phyloP scores from a whole-genome alignment of 2,888 invertebrate genomes.

The Listrodromus nycthemerus region DNA sequence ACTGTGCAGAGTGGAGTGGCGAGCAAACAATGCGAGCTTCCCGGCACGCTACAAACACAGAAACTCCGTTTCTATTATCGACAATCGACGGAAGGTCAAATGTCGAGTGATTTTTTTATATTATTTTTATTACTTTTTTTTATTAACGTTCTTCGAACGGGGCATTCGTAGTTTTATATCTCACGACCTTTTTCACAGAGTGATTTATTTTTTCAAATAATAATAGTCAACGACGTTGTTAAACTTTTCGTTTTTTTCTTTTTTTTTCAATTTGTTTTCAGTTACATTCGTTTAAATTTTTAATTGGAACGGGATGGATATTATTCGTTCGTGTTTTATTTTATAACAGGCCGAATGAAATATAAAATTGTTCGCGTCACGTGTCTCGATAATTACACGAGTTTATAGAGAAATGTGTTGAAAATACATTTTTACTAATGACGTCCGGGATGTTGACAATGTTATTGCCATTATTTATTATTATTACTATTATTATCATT shows the following conservation, averaged over 20 bases:
- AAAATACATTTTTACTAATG: slow-evolving; percentile 35
- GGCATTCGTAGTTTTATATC: background rate
- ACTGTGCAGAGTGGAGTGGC: slow-evolving; percentile 34
- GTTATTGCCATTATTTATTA: background rate
- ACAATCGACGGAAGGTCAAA: slow-evolving; percentile 16
- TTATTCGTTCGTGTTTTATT: background rate
- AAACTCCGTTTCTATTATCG: slow-evolving; percentile 29
- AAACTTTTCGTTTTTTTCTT: background rate
- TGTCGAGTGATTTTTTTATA: slow-evolving; percentile 13
- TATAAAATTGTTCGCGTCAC: background rate
- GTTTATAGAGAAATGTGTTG: slow-evolving; percentile 24
- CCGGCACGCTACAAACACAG: background rate
- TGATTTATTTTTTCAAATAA: background rate
- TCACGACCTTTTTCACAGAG: background rate
- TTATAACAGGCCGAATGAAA: background rate
- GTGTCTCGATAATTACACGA: slow-evolving; percentile 31
- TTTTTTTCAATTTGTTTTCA: background rate
- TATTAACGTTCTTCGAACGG: background rate
- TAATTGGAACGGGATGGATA: background rate
- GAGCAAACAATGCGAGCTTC: slow-evolving; percentile 8
- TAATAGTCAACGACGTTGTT: background rate
- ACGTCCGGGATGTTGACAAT: slow-evolving; percentile 3
- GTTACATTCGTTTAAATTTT: slow-evolving; percentile 8
- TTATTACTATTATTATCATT: slow-evolving; percentile 6
- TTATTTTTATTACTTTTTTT: slow-evolving; percentile 2